A percentile compares a stretch with the other conserved stretches of the same genome.
Evolutionary conservation across 2,888 invertebrate species (phyloP).

Genomic region (Euplagia quadripunctaria): DNA sequence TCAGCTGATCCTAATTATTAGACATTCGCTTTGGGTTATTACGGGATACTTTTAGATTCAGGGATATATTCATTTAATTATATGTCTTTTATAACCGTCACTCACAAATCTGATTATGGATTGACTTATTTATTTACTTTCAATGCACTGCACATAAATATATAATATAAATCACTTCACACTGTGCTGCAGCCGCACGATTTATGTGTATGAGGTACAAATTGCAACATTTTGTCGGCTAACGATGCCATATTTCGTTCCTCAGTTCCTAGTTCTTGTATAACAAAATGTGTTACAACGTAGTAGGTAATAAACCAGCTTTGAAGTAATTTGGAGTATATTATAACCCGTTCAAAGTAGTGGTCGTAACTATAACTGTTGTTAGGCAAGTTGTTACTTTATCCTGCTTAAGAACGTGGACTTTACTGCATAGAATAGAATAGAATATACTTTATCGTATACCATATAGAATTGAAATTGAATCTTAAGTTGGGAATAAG

Average conservation of each 20-base stretch:
- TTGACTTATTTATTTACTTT: too few relatives aligned
- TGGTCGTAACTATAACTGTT: neutral
- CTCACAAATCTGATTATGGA: too few relatives aligned
- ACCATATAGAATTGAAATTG: neutral
- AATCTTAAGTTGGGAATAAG: neutral
- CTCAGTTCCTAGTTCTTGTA: slow-evolving; percentile 2
- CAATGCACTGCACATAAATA: neutral
- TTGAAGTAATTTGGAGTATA: slow-evolving; percentile 7
- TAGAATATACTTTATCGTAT: too few relatives aligned
- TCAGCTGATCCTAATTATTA: too few relatives aligned
- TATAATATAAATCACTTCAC: neutral
- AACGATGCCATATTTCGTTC: slow-evolving; percentile 14
- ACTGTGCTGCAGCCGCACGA: neutral
- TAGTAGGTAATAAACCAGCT: neutral
- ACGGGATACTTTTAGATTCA: too few relatives aligned
- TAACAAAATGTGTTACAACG: slow-evolving; percentile 2
- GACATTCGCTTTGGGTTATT: too few relatives aligned
- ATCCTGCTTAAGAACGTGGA: neutral
- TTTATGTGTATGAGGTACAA: slow-evolving; percentile 10
- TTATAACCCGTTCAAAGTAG: neutral
- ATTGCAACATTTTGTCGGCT: slow-evolving; percentile 17
- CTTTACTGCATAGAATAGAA: neutral
- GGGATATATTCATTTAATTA: too few relatives aligned
- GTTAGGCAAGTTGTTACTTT: neutral
- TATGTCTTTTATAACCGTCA: too few relatives aligned